Percentiles rank a stretch among this genome's conserved stretches.
Conservation (phyloP, 2,113 vertebrate genomes). For the Litocranius walleri region DNA sequence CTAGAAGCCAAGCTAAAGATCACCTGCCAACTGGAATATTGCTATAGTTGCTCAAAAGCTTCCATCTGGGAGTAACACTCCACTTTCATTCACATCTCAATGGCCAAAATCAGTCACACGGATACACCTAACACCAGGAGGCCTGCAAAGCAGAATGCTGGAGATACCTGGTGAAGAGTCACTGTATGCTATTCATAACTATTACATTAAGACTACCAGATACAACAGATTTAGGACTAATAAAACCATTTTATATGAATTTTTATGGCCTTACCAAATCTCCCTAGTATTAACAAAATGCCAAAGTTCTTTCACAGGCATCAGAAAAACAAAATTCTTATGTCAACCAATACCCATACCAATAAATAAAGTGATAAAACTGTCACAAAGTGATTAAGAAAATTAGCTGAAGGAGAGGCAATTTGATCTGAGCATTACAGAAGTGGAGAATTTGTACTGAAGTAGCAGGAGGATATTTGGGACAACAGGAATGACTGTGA, state of each 20-base stretch:
- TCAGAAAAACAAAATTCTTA: background rate
- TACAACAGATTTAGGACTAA: background rate
- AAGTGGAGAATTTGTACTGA: background rate
- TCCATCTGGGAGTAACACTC: background rate
- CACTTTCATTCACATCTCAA: background rate
- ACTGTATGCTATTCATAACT: background rate
- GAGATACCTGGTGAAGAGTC: background rate
- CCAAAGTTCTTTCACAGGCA: background rate
- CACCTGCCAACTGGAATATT: background rate
- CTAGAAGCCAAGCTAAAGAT: background rate
- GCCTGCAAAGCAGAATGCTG: background rate
- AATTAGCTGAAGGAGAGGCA: background rate
- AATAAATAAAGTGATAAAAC: background rate
- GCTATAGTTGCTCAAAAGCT: background rate
- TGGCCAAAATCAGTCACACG: background rate
- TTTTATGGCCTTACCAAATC: background rate
- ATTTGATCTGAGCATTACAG: background rate
- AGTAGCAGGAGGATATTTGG: background rate
- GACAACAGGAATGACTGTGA: background rate
- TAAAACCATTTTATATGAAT: background rate
- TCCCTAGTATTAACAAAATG: background rate
- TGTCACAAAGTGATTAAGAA: background rate
- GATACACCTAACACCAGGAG: background rate
- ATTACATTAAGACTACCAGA: background rate
- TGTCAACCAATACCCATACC: background rate